Evolutionary conservation across 1,140 invertebrate genomes (phyloP).

Genomic region (Paraescarpia echinospica): DNA sequence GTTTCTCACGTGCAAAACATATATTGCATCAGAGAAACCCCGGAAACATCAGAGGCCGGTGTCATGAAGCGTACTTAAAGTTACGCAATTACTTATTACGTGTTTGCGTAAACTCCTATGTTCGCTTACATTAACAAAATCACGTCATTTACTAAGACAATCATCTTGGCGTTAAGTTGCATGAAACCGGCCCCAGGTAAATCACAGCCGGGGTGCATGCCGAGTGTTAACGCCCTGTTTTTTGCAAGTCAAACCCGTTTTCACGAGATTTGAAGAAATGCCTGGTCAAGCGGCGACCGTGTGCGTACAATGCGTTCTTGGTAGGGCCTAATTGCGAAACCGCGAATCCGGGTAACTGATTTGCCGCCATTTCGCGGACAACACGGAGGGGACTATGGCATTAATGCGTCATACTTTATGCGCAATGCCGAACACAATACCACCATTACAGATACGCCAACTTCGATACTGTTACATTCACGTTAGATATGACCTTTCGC

Average conservation of each 20-base stretch:
- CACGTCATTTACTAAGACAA: no score
- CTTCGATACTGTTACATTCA: background rate
- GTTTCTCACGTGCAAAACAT: background rate
- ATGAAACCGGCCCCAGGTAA: no score
- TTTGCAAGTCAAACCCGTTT: background rate
- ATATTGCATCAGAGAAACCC: background rate
- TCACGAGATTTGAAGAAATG: background rate
- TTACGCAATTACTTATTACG: no score
- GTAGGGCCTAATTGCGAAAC: background rate
- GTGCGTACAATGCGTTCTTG: background rate
- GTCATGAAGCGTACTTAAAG: no score
- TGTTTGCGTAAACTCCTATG: no score
- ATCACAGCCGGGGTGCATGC: background rate
- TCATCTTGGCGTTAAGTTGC: no score
- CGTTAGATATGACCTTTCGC: background rate
- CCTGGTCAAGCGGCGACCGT: no score
- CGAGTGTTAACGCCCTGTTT: background rate
- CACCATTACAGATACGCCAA: background rate
- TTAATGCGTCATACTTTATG: background rate
- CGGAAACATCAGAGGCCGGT: background rate
- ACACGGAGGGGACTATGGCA: background rate
- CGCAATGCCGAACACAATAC: background rate
- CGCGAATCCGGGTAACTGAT: background rate
- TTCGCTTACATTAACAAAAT: no score
- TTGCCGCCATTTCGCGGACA: background rate